A percentile compares a stretch with the other conserved stretches of the same genome.
phyloP scores from a whole-genome alignment of 2,113 vertebrate species.

The Tyrannus savana region DNA sequence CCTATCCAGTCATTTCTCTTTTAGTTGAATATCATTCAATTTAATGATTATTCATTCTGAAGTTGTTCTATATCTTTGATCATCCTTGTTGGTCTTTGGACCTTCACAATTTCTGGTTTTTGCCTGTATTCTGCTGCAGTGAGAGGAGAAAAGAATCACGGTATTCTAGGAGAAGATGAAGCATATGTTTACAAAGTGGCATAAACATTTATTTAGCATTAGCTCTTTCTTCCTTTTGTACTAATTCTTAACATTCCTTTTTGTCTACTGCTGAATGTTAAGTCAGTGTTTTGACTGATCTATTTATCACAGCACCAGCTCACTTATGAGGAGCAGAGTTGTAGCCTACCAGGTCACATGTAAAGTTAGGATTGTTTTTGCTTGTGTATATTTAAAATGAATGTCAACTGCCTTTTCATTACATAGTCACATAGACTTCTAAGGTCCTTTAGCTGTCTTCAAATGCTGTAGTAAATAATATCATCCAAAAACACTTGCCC shows the following conservation, averaged over 20 bases:
- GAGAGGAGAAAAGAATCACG: neutral
- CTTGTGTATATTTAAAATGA: neutral
- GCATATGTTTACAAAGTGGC: neutral
- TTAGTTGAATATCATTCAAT: neutral
- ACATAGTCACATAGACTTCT: neutral
- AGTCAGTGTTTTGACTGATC: neutral
- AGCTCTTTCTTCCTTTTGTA: neutral
- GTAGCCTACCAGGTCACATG: neutral
- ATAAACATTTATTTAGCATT: neutral
- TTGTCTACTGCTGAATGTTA: neutral
- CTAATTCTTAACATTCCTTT: neutral
- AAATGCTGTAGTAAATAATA: neutral
- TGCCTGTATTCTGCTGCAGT: neutral
- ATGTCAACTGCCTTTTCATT: neutral
- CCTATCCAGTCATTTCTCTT: neutral
- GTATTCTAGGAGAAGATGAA: neutral
- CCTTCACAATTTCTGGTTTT: neutral
- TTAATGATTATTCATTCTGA: neutral
- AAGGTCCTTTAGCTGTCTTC: neutral
- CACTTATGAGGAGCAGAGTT: neutral
- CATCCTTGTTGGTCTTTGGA: neutral
- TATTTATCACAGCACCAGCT: fast-evolving
- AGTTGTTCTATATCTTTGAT: neutral
- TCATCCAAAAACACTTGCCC: neutral
- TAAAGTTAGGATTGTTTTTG: neutral